Conservation (phyloP, 1,140 invertebrate species). For the Pseudomyrmex sp. region DNA sequence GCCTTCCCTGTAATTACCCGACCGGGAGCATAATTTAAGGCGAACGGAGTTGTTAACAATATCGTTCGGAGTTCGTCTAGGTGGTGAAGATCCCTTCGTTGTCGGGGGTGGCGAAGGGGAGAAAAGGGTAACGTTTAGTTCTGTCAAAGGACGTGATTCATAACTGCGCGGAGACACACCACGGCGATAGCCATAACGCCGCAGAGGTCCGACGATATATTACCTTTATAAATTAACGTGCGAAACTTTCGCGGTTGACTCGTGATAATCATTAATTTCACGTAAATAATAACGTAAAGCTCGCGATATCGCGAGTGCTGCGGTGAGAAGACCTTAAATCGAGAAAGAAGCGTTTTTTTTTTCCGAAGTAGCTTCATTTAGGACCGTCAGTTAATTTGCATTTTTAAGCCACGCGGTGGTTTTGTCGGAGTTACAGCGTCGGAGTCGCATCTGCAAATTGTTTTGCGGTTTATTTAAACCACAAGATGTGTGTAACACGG, state of each 20-base stretch:
- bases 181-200: slow-evolving; percentile 53
- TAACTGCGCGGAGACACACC: slow-evolving; percentile 57
- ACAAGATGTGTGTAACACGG: background rate
- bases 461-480: background rate
- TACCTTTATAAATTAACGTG: slow-evolving; percentile 60
- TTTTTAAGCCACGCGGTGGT: slow-evolving; percentile 7
- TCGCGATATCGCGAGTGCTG: background rate
- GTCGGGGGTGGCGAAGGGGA: slow-evolving; percentile 11
- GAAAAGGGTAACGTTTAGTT: slow-evolving; percentile 49
- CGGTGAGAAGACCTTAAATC: background rate
- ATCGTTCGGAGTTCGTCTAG: slow-evolving; percentile 70
- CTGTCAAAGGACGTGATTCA: slow-evolving; percentile 71
- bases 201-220: slow-evolving; percentile 47
- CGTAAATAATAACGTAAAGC: slow-evolving; percentile 45
- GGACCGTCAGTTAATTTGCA: slow-evolving; percentile 5
- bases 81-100: slow-evolving; percentile 28
- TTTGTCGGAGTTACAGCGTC: background rate
- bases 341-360: background rate
- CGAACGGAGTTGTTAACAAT: slow-evolving; percentile 82
- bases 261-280: slow-evolving; percentile 57
- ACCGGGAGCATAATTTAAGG: slow-evolving; percentile 81
- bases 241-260: slow-evolving; percentile 54
- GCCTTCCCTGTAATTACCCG: slow-evolving; percentile 81
- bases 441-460: background rate
- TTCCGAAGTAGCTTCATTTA: slow-evolving; percentile 13